phyloP scores from a whole-genome alignment of 2,888 invertebrate genomes.

The Dasypolia templi region DNA sequence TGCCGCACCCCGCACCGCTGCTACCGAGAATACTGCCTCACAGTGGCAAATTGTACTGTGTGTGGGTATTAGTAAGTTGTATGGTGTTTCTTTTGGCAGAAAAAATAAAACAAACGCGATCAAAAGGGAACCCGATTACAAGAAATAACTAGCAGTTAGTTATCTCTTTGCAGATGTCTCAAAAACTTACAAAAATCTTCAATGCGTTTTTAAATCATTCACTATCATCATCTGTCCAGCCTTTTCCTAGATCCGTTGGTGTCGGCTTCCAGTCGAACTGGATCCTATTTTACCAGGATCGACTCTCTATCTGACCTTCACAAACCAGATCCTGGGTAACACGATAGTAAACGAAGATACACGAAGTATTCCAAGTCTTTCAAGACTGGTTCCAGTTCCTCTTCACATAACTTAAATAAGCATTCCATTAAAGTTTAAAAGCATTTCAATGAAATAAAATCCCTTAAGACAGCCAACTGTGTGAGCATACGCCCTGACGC shows the following conservation, averaged over 20 bases:
- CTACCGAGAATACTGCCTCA: too few relatives aligned
- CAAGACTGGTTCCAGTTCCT: too few relatives aligned
- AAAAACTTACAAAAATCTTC: background rate
- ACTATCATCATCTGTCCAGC: background rate
- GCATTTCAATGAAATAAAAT: constrained; percentile 5
- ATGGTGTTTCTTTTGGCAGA: background rate
- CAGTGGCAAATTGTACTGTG: background rate
- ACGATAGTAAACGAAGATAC: too few relatives aligned
- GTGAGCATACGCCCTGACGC: constrained; percentile 24
- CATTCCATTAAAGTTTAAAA: background rate
- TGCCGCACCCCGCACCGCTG: too few relatives aligned
- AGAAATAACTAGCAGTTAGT: background rate
- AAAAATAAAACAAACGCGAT: background rate
- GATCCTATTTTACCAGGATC: background rate
- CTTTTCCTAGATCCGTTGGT: background rate
- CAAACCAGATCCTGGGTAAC: background rate
- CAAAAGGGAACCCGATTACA: background rate
- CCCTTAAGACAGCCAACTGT: constrained; percentile 24
- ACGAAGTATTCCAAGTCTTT: too few relatives aligned
- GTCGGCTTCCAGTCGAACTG: background rate
- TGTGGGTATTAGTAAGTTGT: background rate
- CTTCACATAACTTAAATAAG: background rate
- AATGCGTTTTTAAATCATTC: background rate
- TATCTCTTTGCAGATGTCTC: background rate
- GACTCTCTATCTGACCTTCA: background rate